Base-by-base conservation (phyloP, 2,888 invertebrate species). In the Orthosia gothica region DNA sequence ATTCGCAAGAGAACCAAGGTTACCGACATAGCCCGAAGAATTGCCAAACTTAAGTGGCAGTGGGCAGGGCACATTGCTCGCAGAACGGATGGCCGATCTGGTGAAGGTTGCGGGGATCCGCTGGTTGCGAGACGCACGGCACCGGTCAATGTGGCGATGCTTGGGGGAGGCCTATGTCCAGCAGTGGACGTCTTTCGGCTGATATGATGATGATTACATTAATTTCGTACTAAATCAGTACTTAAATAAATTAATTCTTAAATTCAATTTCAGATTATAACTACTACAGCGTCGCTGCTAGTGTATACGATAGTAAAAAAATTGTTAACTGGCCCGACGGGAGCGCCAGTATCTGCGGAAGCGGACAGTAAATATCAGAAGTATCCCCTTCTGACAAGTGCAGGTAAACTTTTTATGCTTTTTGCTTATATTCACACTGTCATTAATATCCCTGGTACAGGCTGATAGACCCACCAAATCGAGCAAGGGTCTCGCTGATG, bases 311-410 rank as follows among this genome's bases (percentile, higher is more conserved):
- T 92, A 50, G 91, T 92, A 20, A 94, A 93, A 79, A 93, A 92
- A 76, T 80, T 95, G 69, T 83, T 93, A 66, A 79, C 85, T 9
- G 86, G 86, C 3, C 20, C 66, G 26, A 0, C 12, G 5, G 70
- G 87, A 9, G 82, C 84, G 1, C 70, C 85, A 20, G 87, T 86
- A 57, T 57, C 74, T 5, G 74, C 84, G 12, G 89, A 89, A 71
- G 90, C 87, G 75, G 92, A 93, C 66, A 80, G 91, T 5, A 95
- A 94, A 88, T 91, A 94, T 86, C 96, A 95, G 83, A 89, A 85
- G 54, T 95, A 89, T 89, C 96, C 96, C 11, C 82, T 93, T 50
- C 88, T 96, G 7, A 94, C 94, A 5, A 94, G 92, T 76, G 94
- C 95, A 85, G 96, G 96, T 96, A 92, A 79, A 70, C 12, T 73